phyloP scores from a whole-genome alignment of 1,140 invertebrate species.

The Calliphora vicina region DNA sequence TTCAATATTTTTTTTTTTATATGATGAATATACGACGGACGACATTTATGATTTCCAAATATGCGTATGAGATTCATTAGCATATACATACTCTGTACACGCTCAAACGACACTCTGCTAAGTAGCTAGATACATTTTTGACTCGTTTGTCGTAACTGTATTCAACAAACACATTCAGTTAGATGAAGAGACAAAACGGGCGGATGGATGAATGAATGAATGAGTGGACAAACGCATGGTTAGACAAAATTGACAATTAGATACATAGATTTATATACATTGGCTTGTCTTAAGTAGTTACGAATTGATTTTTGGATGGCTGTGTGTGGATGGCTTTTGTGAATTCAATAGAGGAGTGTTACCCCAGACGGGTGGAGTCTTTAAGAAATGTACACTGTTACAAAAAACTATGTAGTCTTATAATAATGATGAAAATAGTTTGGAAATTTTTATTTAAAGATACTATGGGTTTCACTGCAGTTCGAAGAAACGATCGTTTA shows the following conservation, averaged over 20 bases:
- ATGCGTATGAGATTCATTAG: conserved; percentile 22
- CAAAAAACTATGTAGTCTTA: too few species aligned
- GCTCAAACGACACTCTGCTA: too few species aligned
- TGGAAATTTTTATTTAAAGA: too few species aligned
- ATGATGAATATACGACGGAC: neutral
- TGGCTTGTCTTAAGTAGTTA: neutral
- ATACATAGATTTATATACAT: neutral
- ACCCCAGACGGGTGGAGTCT: neutral
- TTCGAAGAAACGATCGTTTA: too few species aligned
- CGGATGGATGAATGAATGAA: neutral
- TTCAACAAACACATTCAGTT: neutral
- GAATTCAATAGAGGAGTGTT: neutral
- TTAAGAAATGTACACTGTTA: neutral
- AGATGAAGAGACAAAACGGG: too few species aligned
- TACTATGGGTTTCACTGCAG: too few species aligned
- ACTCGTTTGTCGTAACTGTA: neutral
- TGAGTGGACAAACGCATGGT: neutral
- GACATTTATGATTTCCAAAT: conserved; percentile 21
- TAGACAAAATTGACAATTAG: neutral
- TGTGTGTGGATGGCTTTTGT: neutral
- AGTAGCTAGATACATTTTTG: too few species aligned
- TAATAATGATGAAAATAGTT: too few species aligned
- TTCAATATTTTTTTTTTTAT: conserved; percentile 17
- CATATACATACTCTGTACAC: too few species aligned
- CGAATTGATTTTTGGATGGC: neutral